phyloP scores from a whole-genome alignment of 2,888 invertebrate genomes.

The Drosophila austrosaltans region DNA sequence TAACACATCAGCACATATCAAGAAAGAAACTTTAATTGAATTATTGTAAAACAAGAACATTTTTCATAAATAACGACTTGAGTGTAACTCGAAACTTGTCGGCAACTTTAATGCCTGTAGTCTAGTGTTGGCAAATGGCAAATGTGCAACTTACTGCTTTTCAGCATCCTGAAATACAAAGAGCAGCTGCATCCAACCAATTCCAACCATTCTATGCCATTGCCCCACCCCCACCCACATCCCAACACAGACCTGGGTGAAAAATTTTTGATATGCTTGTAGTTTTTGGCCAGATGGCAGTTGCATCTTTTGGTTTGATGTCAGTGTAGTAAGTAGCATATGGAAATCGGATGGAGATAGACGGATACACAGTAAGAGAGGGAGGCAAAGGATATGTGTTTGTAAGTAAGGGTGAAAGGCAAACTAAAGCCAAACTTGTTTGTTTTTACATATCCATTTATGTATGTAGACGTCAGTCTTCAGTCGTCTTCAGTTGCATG shows the following conservation, averaged over 20 bases:
- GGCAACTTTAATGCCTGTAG: not conserved
- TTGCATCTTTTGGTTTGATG: conserved; percentile 7
- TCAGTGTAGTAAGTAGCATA: conserved; percentile 15
- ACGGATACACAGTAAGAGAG: not conserved
- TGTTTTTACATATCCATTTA: conserved; percentile 36
- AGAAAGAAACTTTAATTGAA: too few relatives aligned
- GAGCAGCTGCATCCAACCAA: conserved; percentile 8
- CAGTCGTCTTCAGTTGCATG: conserved; percentile 46
- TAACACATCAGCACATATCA: too few relatives aligned
- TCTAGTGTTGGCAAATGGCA: not conserved
- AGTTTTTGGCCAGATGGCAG: conserved; percentile 25
- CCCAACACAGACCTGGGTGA: not conserved
- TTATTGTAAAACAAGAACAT: too few relatives aligned
- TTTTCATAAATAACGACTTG: too few relatives aligned
- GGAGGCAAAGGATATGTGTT: not conserved
- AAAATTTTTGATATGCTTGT: conserved; percentile 26
- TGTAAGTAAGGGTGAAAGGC: not conserved
- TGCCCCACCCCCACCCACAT: not conserved
- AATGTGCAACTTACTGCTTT: conserved; percentile 9
- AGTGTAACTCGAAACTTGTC: too few relatives aligned
- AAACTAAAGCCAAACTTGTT: conserved; percentile 25
- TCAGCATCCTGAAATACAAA: not conserved
- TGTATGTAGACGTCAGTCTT: conserved; percentile 34
- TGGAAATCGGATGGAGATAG: conserved; percentile 32
- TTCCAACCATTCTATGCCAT: conserved; percentile 19